Conservation (phyloP, 2,113 vertebrate genomes). For the Lepus timidus region DNA sequence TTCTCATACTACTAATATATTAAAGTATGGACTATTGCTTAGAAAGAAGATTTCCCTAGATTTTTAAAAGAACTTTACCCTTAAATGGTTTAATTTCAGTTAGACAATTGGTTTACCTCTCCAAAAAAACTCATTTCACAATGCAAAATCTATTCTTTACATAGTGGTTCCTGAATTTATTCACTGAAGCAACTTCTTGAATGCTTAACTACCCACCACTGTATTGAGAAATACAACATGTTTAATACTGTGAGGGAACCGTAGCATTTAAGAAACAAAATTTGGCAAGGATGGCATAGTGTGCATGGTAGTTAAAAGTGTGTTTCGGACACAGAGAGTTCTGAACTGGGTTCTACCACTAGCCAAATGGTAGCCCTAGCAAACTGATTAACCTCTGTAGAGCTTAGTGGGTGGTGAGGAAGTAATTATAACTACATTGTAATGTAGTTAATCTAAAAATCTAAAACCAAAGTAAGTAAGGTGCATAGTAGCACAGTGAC, state of each 20-base stretch:
- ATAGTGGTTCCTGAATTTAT: background rate
- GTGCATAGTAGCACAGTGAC: background rate
- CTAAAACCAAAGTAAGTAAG: background rate
- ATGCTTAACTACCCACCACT: background rate
- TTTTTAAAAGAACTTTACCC: background rate
- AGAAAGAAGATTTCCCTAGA: background rate
- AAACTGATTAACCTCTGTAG: background rate
- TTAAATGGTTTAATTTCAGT: conserved; percentile 45
- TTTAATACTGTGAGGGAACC: background rate
- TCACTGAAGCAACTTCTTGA: background rate
- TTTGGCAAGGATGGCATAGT: background rate
- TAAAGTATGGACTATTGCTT: conserved; percentile 40
- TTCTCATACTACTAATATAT: background rate
- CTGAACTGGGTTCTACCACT: background rate
- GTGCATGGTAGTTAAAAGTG: background rate
- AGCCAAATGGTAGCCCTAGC: background rate
- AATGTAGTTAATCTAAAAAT: background rate
- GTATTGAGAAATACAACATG: background rate
- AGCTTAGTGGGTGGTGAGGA: background rate
- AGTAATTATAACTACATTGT: background rate
- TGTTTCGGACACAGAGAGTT: background rate
- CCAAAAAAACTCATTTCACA: background rate
- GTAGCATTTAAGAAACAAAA: background rate
- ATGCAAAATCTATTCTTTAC: background rate
- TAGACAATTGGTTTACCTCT: background rate